A percentile compares a stretch with the other conserved stretches of the same genome.
Evolutionary conservation across 2,113 vertebrate species (phyloP).

Genomic region (Dolichallabes microphthalmus): DNA sequence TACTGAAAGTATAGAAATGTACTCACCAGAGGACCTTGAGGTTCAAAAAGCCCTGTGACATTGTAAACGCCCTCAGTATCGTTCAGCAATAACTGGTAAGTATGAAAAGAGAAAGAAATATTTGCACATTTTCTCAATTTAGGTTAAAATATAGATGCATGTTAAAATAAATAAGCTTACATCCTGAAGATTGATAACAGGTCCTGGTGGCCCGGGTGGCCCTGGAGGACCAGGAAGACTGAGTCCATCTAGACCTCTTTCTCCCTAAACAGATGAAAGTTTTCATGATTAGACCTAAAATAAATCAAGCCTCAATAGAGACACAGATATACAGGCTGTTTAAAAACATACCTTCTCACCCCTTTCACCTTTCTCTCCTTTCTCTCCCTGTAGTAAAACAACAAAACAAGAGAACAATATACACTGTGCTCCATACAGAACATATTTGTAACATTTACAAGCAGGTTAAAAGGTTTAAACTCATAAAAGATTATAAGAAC

Average conservation of each 20-base stretch:
- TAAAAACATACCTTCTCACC: constrained; percentile 79
- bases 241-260: constrained; percentile 76
- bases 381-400: constrained; percentile 73
- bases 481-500: background rate
- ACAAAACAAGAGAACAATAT: background rate
- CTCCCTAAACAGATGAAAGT: constrained; percentile 74
- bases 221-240: constrained; percentile 81
- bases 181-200: constrained; percentile 73
- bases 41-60: constrained; percentile 76
- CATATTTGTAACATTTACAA: background rate
- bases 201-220: constrained; percentile 84
- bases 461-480: background rate
- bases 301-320: background rate
- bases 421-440: too few relatives aligned
- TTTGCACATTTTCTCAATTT: background rate
- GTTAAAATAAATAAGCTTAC: constrained; percentile 66
- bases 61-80: constrained; percentile 79
- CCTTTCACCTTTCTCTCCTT: constrained; percentile 80
- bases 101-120: background rate
- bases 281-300: background rate
- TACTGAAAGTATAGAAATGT: background rate
- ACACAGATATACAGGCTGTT: background rate
- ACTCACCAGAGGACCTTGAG: constrained; percentile 75
- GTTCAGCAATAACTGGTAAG: constrained; percentile 79
- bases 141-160: background rate